Percentiles rank a stretch among this genome's conserved stretches.
Evolutionary conservation across 2,888 invertebrate genomes (phyloP).

Genomic region (Agonopterix heracliana): DNA sequence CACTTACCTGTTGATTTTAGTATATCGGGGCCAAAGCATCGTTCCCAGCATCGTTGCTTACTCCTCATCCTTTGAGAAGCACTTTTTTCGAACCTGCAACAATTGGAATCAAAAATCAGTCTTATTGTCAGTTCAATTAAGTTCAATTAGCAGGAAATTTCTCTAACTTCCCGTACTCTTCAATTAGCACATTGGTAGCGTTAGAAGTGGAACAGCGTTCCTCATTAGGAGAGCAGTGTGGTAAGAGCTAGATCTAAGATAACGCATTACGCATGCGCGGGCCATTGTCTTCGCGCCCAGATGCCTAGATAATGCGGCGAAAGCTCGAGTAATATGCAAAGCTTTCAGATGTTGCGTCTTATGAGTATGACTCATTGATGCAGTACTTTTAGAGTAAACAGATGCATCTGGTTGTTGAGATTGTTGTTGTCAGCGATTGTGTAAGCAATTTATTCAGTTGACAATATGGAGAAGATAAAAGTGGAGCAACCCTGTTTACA

Average conservation of each 20-base stretch:
- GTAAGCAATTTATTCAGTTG: too few relatives aligned
- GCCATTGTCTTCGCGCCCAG: slow-evolving; percentile 65
- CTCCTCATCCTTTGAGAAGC: slow-evolving; percentile 70
- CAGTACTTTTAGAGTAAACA: slow-evolving; percentile 7
- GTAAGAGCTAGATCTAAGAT: slow-evolving; percentile 68
- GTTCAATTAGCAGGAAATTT: slow-evolving; percentile 47
- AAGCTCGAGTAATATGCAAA: slow-evolving; percentile 49
- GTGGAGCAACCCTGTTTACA: too few relatives aligned
- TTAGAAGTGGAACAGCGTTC: slow-evolving; percentile 56
- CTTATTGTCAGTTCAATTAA: slow-evolving; percentile 35
- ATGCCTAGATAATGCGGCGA: slow-evolving; percentile 54
- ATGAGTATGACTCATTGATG: slow-evolving; percentile 28
- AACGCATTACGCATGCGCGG: slow-evolving; percentile 72
- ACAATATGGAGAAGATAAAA: too few relatives aligned
- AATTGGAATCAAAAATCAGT: slow-evolving; percentile 20
- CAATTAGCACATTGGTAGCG: slow-evolving; percentile 49
- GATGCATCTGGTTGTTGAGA: background rate
- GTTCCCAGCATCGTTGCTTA: slow-evolving; percentile 62
- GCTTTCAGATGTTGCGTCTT: slow-evolving; percentile 39
- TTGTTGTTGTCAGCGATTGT: too few relatives aligned
- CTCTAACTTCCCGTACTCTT: slow-evolving; percentile 32
- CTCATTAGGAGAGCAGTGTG: slow-evolving; percentile 71
- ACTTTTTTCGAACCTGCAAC: slow-evolving; percentile 48
- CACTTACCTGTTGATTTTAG: slow-evolving; percentile 59
- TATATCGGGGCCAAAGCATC: slow-evolving; percentile 53